These are phyloP conservation scores for Cyanistes caeruleus DNA, from an alignment of 2,113 vertebrate species.

Conservation along the genomic window DNA sequence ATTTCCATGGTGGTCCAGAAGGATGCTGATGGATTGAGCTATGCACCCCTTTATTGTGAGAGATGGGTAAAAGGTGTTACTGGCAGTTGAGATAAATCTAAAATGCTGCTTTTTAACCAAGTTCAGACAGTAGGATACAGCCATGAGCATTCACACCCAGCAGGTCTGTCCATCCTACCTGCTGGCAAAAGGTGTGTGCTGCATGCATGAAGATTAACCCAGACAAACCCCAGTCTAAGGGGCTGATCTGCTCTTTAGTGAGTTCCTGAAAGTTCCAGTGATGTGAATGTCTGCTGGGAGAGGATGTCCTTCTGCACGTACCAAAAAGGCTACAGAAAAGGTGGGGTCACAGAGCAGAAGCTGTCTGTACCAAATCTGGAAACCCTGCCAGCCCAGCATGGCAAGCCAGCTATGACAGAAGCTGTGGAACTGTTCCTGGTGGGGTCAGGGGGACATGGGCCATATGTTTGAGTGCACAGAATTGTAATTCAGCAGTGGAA, in stretches of 20 bases:
- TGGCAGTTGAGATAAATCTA: background rate
- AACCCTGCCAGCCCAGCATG: background rate
- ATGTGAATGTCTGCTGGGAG: background rate
- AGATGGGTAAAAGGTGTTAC: background rate
- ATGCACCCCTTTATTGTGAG: background rate
- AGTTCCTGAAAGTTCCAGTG: fast-evolving
- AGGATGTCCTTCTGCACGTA: background rate
- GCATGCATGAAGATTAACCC: fast-evolving
- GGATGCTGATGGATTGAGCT: background rate
- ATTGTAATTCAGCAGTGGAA: background rate
- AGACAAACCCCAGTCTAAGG: background rate
- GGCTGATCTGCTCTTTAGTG: background rate
- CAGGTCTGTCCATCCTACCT: background rate
- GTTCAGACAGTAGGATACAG: background rate
- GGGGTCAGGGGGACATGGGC: conserved; percentile 39
- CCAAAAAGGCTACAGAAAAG: background rate
- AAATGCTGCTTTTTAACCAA: background rate
- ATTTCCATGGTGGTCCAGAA: fast-evolving
- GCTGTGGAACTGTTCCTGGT: background rate
- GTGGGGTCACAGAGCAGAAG: background rate
- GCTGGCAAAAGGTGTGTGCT: background rate
- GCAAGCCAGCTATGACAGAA: background rate
- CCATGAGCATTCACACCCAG: background rate
- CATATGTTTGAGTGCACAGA: background rate
- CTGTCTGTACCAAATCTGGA: background rate